Conservation (phyloP, 2,797 vertebrate species). For the Phrynocephalus vlangalii region DNA sequence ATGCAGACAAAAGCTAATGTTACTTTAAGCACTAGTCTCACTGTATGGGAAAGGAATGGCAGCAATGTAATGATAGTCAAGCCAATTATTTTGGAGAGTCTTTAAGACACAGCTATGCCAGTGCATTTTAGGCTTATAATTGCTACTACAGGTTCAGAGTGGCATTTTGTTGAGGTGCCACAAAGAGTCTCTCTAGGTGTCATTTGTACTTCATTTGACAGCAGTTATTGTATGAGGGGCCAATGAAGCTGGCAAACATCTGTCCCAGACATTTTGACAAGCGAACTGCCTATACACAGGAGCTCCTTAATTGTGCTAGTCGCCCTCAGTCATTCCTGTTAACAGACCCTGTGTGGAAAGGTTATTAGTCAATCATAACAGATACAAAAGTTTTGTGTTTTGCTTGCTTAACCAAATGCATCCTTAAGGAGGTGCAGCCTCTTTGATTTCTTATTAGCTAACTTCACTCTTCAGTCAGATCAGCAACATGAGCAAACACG, state of each 20-base stretch:
- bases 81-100: slow-evolving; percentile 58
- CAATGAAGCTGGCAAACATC: slow-evolving; percentile 69
- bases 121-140: slow-evolving; percentile 69
- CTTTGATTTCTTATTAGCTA: slow-evolving; percentile 53
- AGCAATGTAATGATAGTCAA: slow-evolving; percentile 32
- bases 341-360: slow-evolving; percentile 69
- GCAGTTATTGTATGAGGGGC: slow-evolving; percentile 66
- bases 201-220: slow-evolving; percentile 66
- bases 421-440: slow-evolving; percentile 56
- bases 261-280: slow-evolving; percentile 74
- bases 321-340: slow-evolving; percentile 68
- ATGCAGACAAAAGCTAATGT: slow-evolving; percentile 37
- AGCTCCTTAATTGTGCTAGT: slow-evolving; percentile 76
- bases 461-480: slow-evolving; percentile 39
- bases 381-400: slow-evolving; percentile 65
- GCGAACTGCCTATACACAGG: slow-evolving; percentile 61
- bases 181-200: slow-evolving; percentile 71
- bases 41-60: background rate
- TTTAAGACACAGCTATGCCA: slow-evolving; percentile 59
- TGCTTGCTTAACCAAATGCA: slow-evolving; percentile 74
- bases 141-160: slow-evolving; percentile 76
- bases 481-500: slow-evolving; percentile 27
- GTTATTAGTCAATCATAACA: slow-evolving; percentile 74
- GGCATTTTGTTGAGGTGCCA: slow-evolving; percentile 77
- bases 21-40: background rate